Percentiles rank a stretch among this genome's conserved stretches.
These are phyloP conservation scores for Subanguina moxae DNA, from an alignment of 1,140 invertebrate species.

Conservation along the genomic window DNA sequence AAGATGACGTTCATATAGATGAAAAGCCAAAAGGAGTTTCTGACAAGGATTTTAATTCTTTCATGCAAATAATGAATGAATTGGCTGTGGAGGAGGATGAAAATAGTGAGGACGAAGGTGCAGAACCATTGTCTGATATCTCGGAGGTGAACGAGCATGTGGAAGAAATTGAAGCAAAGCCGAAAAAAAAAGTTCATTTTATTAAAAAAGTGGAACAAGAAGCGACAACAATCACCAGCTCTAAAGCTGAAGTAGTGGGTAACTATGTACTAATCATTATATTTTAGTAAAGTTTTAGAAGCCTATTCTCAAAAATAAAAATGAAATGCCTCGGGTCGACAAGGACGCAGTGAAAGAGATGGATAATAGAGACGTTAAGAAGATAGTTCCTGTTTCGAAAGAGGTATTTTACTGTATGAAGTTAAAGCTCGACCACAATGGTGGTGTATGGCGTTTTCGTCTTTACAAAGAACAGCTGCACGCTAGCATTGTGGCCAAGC, in stretches of 20 bases:
- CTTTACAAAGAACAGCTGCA: too few species aligned
- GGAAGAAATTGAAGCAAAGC: background rate
- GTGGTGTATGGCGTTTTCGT: too few species aligned
- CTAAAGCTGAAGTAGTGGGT: background rate
- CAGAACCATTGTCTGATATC: background rate
- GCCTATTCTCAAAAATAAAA: conserved; percentile 34
- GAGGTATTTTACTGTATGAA: background rate
- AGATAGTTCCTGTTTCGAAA: conserved; percentile 10
- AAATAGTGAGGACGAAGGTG: background rate
- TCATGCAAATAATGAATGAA: conserved; percentile 18
- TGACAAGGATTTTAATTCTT: conserved; percentile 17
- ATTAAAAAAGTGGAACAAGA: background rate
- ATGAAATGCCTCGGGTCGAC: conserved; percentile 36
- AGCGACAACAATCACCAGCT: too few species aligned
- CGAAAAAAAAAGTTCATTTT: background rate
- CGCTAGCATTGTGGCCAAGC: too few species aligned
- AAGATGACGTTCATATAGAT: too few species aligned
- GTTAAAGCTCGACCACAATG: background rate
- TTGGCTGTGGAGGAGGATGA: conserved; percentile 19
- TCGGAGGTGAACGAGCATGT: conserved; percentile 12
- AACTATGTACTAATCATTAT: background rate
- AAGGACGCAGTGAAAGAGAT: conserved; percentile 25
- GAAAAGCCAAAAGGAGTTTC: too few species aligned
- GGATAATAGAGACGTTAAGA: conserved; percentile 28
- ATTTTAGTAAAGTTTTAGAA: conserved; percentile 2